phyloP scores from a whole-genome alignment of 1,140 invertebrate genomes.

The Achatina immaculata region DNA sequence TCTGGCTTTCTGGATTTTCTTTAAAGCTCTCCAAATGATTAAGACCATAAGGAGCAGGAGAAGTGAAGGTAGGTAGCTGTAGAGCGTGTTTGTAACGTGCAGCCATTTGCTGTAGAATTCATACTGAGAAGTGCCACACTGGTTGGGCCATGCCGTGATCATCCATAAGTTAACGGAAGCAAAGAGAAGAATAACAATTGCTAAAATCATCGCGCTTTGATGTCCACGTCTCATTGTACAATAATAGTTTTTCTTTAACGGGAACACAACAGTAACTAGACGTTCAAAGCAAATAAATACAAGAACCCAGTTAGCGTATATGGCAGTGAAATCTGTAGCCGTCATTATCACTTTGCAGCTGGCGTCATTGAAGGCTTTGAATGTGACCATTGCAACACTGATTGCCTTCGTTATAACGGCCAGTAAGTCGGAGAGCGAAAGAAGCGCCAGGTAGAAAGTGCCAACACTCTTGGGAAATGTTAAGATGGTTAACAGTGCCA shows the following conservation, averaged over 20 bases:
- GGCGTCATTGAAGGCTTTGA: not conserved
- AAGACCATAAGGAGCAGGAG: not conserved
- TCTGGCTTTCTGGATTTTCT: not conserved
- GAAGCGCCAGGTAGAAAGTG: conserved; percentile 45
- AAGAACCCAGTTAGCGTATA: conserved; percentile 54
- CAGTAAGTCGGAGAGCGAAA: conserved; percentile 44
- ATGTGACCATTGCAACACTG: conserved; percentile 37
- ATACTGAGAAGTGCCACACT: not conserved
- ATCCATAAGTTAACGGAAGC: not conserved
- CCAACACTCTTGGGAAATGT: conserved; percentile 48
- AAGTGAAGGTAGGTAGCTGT: conserved; percentile 6
- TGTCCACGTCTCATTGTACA: conserved; percentile 27
- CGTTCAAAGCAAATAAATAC: conserved; percentile 54
- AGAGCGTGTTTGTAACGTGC: not conserved
- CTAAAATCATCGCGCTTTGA: conserved; percentile 19
- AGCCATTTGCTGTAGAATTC: not conserved
- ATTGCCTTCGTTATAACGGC: conserved; percentile 46
- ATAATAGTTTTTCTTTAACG: conserved; percentile 41
- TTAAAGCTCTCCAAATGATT: conserved; percentile 12
- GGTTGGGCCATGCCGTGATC: not conserved
- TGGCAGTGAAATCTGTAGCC: conserved; percentile 41
- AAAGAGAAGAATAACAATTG: not conserved
- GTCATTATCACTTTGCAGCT: conserved; percentile 38
- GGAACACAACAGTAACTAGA: conserved; percentile 52
- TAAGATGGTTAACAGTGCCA: conserved; percentile 45